Evolutionary conservation across 2,797 vertebrate genomes (phyloP).

Genomic region (Anomalospiza imberbis): DNA sequence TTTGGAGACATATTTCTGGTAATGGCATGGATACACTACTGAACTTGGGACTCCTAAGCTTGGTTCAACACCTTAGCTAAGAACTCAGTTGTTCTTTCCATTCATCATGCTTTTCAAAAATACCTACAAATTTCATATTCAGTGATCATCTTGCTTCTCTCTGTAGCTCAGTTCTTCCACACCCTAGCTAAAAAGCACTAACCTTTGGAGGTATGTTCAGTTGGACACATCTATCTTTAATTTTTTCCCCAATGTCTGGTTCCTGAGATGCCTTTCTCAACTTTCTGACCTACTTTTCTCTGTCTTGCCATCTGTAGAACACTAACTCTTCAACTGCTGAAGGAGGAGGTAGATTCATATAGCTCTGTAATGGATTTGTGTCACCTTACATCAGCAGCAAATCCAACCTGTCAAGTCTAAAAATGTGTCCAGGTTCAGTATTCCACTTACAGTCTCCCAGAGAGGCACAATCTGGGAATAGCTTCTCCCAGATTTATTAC

Average conservation of each 20-base stretch:
- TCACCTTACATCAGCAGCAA: not conserved
- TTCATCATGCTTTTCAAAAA: not conserved
- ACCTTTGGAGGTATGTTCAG: not conserved
- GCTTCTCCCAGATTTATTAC: not conserved
- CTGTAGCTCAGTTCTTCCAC: not conserved
- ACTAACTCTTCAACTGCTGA: not conserved
- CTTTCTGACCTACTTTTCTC: conserved; percentile 15
- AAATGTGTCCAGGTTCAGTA: not conserved
- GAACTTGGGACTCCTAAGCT: not conserved
- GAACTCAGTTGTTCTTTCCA: not conserved
- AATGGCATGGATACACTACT: not conserved
- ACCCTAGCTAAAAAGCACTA: not conserved
- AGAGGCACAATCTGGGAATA: not conserved
- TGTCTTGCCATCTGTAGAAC: not conserved
- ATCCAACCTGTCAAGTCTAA: not conserved
- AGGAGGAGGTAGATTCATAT: not conserved
- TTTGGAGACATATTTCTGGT: not conserved
- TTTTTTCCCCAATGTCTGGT: not conserved
- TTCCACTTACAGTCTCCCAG: not conserved
- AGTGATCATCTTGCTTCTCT: not conserved
- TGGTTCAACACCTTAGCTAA: not conserved
- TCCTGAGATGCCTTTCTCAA: not conserved
- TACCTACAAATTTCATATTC: not conserved
- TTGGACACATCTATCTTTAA: not conserved
- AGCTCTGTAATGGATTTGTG: conserved; percentile 4